These are phyloP conservation scores for Eilema depressum DNA, from an alignment of 2,888 invertebrate genomes.

Conservation along the genomic window DNA sequence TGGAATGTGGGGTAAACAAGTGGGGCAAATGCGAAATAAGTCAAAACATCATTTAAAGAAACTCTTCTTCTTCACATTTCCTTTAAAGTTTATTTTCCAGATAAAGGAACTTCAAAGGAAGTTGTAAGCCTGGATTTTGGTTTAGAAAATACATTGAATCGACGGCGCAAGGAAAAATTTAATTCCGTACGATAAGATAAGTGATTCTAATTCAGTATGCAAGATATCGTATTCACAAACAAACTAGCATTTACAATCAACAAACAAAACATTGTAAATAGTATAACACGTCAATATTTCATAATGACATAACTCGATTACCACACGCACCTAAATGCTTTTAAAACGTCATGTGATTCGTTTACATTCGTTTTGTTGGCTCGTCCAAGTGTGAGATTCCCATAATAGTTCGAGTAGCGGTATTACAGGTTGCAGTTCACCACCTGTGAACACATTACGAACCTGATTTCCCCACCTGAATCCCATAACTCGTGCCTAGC, in stretches of 20 bases:
- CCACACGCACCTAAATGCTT: slow-evolving; percentile 18
- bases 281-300: not conserved
- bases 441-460: slow-evolving; percentile 46
- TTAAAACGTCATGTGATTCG: slow-evolving; percentile 20
- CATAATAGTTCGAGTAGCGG: slow-evolving; percentile 54
- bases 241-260: not conserved
- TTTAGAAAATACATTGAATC: too few species aligned
- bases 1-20: not conserved
- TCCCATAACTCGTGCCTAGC: slow-evolving; percentile 26
- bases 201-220: too few species aligned
- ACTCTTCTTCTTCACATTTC: not conserved
- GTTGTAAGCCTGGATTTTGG: too few species aligned
- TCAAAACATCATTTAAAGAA: not conserved
- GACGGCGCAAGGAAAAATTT: not conserved
- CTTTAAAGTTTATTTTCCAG: too few species aligned
- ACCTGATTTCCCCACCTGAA: slow-evolving; percentile 42
- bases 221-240: too few species aligned
- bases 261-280: not conserved
- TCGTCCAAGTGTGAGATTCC: slow-evolving; percentile 31
- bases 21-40: not conserved
- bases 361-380: slow-evolving; percentile 34
- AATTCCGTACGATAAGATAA: not conserved
- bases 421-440: slow-evolving; percentile 54
- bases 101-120: too few species aligned
- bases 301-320: slow-evolving; percentile 11